Evolutionary conservation across 2,888 invertebrate genomes (phyloP).

Genomic region (Drosophila dives): DNA sequence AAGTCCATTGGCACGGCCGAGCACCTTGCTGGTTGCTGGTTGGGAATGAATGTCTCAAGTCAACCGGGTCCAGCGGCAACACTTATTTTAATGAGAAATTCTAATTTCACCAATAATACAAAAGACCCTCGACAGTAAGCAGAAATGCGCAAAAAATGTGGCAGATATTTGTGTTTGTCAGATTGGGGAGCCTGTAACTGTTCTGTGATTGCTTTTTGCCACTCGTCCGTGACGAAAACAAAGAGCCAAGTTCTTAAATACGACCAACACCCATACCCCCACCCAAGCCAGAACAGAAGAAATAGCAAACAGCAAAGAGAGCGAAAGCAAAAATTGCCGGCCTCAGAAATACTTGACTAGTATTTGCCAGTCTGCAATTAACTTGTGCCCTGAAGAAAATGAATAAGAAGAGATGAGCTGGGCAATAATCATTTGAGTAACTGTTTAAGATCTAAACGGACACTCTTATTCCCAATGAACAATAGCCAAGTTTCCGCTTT

Average conservation of each 20-base stretch:
- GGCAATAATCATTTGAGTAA: constrained; percentile 41
- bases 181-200: constrained; percentile 30
- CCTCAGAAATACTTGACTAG: constrained; percentile 62
- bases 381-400: constrained; percentile 17
- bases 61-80: constrained; percentile 74
- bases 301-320: constrained; percentile 28
- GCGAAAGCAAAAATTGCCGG: constrained; percentile 51
- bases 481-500: not conserved
- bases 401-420: constrained; percentile 22
- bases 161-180: constrained; percentile 48
- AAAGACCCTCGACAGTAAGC: constrained; percentile 49
- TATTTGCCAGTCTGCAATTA: constrained; percentile 67
- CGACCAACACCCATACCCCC: not conserved
- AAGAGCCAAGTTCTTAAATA: constrained; percentile 44
- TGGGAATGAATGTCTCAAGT: constrained; percentile 68
- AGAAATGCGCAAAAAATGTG: constrained; percentile 64
- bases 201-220: constrained; percentile 73
- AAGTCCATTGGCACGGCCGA: constrained; percentile 76
- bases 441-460: not conserved
- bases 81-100: constrained; percentile 81
- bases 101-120: constrained; percentile 80
- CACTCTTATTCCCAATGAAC: not conserved
- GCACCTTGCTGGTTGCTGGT: constrained; percentile 73
- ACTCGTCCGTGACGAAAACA: constrained; percentile 79
- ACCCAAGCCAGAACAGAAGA: constrained; percentile 1